Percentiles rank a stretch among this genome's conserved stretches.
These are phyloP conservation scores for Cynopterus sphinx DNA, from an alignment of 2,797 vertebrate genomes.

Conservation along the genomic window DNA sequence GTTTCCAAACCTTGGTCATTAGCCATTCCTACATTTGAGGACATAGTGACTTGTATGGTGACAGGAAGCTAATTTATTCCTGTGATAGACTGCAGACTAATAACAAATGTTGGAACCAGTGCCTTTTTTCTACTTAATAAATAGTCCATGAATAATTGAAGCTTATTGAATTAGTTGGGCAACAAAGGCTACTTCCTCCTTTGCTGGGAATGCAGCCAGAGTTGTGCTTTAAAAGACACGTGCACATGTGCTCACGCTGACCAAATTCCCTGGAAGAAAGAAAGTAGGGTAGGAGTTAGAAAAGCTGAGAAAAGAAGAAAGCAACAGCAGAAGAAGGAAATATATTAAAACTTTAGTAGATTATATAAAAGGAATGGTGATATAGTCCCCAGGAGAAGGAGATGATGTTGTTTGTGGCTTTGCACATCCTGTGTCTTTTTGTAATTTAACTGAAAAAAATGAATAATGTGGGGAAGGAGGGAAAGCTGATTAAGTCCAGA, in stretches of 20 bases:
- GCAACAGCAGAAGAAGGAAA: background rate
- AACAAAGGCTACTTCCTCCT: slow-evolving; percentile 23
- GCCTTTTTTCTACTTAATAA: slow-evolving; percentile 43
- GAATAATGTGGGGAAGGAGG: background rate
- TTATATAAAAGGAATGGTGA: background rate
- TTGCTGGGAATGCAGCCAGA: slow-evolving; percentile 58
- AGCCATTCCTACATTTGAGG: background rate
- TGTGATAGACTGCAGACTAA: background rate
- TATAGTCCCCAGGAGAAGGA: background rate
- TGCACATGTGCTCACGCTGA: background rate
- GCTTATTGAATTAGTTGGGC: slow-evolving; percentile 46
- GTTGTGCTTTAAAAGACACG: slow-evolving; percentile 37
- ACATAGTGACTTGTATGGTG: slow-evolving; percentile 15
- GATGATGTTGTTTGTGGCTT: background rate
- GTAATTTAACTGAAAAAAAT: background rate
- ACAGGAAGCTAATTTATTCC: slow-evolving; percentile 26
- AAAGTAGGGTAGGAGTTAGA: slow-evolving; percentile 1
- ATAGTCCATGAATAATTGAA: slow-evolving; percentile 46
- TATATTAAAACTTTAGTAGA: background rate
- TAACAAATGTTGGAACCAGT: slow-evolving; percentile 28
- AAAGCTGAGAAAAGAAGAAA: background rate
- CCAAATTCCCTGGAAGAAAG: slow-evolving; percentile 19
- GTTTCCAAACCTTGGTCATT: slow-evolving; percentile 8
- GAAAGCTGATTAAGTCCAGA: background rate
- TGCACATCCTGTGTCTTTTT: background rate